phyloP scores from a whole-genome alignment of 1,140 invertebrate genomes.

The Macrosteles quadrilineatus region DNA sequence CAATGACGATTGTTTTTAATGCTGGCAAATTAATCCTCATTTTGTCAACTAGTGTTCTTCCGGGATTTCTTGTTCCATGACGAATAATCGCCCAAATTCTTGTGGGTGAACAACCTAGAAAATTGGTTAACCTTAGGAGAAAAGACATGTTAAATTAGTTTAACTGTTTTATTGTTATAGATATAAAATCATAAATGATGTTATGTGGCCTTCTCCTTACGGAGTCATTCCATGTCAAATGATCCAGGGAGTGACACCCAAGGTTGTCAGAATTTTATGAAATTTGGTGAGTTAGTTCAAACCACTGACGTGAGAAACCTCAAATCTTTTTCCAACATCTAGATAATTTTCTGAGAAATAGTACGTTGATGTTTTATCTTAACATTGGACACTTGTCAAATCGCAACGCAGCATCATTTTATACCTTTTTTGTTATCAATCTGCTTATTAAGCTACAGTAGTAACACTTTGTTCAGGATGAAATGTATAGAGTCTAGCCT shows the following conservation, averaged over 20 bases:
- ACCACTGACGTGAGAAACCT: too few relatives aligned
- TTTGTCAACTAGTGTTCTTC: constrained; percentile 52
- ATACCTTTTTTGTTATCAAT: too few relatives aligned
- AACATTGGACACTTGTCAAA: too few relatives aligned
- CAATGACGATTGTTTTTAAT: constrained; percentile 13
- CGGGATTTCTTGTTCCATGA: constrained; percentile 69
- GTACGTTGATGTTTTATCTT: too few relatives aligned
- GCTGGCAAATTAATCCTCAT: constrained; percentile 52
- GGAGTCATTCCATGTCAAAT: neutral
- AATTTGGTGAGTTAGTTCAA: neutral
- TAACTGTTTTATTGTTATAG: neutral
- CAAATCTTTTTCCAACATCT: too few relatives aligned
- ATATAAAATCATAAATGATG: neutral
- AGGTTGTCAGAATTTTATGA: neutral
- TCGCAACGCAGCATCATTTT: too few relatives aligned
- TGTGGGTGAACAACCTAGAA: constrained; percentile 58
- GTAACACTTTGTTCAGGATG: too few relatives aligned
- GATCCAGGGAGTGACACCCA: neutral
- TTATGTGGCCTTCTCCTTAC: neutral
- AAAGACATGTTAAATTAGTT: neutral
- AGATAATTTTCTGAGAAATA: too few relatives aligned
- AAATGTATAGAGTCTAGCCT: too few relatives aligned
- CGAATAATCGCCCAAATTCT: constrained; percentile 67
- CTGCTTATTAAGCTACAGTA: too few relatives aligned
- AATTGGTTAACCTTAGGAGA: constrained; percentile 29